phyloP scores from a whole-genome alignment of 2,888 invertebrate genomes.

The Dysmachus trigonus region DNA sequence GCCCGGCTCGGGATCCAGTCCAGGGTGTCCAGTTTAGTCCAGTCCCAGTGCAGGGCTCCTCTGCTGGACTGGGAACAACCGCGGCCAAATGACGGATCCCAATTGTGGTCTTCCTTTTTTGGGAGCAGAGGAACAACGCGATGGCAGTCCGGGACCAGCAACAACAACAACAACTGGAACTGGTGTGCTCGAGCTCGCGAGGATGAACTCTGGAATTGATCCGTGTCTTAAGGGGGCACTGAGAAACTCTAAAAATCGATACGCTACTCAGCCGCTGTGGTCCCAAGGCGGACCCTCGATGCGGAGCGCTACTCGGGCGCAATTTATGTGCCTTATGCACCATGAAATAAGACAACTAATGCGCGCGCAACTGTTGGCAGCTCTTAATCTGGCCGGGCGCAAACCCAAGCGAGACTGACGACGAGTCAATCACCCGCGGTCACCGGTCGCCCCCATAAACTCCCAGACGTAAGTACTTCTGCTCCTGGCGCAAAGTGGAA shows the following conservation, averaged over 20 bases:
- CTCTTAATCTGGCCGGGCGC: conserved; percentile 42
- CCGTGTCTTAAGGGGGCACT: conserved; percentile 25
- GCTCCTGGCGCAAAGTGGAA: not conserved
- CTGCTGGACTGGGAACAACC: not conserved
- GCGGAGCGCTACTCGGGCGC: not conserved
- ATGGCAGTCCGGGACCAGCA: not conserved
- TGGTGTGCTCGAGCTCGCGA: not conserved
- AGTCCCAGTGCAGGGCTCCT: not conserved
- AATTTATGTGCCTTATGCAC: conserved; percentile 49
- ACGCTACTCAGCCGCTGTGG: not conserved
- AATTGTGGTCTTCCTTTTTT: not conserved
- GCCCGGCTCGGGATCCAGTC: not conserved
- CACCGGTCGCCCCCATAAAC: conserved; percentile 22
- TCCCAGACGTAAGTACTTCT: not conserved
- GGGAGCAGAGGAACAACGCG: not conserved
- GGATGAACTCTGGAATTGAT: conserved; percentile 28
- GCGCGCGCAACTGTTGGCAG: conserved; percentile 48
- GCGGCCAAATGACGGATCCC: not conserved
- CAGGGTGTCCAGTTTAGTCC: not conserved
- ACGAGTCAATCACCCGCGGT: conserved; percentile 41
- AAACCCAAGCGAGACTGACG: conserved; percentile 27
- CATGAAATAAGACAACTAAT: conserved; percentile 50
- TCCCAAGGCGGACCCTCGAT: not conserved
- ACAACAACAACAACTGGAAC: not conserved
- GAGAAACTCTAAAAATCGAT: conserved; percentile 33